phyloP scores from a whole-genome alignment of 92 coral and sea anemone genomes.

The Bergia sp. region DNA sequence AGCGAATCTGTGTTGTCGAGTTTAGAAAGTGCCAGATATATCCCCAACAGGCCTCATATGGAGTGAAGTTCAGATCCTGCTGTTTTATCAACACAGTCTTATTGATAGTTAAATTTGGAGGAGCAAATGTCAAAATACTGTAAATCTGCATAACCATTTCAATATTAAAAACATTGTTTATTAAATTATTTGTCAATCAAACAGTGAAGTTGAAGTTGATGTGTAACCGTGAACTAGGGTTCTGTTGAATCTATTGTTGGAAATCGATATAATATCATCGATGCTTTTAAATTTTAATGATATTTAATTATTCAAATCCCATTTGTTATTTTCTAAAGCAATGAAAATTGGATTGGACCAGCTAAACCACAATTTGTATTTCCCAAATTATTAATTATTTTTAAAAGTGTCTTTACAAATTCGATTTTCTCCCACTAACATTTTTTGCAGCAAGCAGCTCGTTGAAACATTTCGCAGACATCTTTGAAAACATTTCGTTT shows the following conservation, averaged over 20 bases:
- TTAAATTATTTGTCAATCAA: not conserved
- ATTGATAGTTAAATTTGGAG: not conserved
- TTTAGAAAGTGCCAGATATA: not conserved
- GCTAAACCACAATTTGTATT: too few species aligned
- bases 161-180: not conserved
- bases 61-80: too few species aligned
- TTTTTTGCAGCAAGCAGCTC: not conserved
- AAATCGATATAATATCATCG: not conserved
- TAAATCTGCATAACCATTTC: constrained; percentile 9
- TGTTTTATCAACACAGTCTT: not conserved
- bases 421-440: too few species aligned
- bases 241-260: not conserved
- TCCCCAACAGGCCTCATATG: not conserved
- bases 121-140: not conserved
- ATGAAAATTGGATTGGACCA: not conserved
- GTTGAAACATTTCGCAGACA: not conserved
- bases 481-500: too few species aligned
- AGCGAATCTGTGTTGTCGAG: not conserved
- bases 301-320: not conserved
- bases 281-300: not conserved
- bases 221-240: not conserved
- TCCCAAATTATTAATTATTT: not conserved
- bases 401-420: too few species aligned
- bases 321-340: too few species aligned
- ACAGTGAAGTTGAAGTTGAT: not conserved